Base-by-base conservation (phyloP, 2,113 vertebrate genomes). In the Oxygymnocypris stewartii region DNA sequence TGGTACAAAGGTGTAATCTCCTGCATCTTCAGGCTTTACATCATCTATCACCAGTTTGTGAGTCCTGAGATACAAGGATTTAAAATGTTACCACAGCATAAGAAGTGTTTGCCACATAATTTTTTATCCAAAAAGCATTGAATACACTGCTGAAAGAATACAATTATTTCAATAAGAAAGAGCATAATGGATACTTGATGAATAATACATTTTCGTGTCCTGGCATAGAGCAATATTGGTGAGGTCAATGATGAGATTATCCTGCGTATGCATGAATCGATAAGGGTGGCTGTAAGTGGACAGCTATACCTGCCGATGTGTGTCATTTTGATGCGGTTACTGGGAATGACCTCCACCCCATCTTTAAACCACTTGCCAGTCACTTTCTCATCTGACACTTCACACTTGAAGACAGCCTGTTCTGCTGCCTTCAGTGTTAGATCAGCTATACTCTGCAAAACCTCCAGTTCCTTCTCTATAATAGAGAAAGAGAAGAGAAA, bases 1-100 rank as follows among this genome's bases (percentile, higher is more conserved):
- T 0, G 97, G 97, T 73, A 98, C 90, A 9, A 98, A 98, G 0
- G 94, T 96, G 84, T 98, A 98, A 87, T 97, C 96, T 2, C 95
- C 97, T 2, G 96, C 96, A 10, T 98, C 97, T 69, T 95, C 95
- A 0, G 95, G 92, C 13, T 88, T 94, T 87, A 98, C 96, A 0
- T 96, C 95, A 49, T 97, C 93, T 9, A 98, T 97, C 65, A 92
- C 92, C 90, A 98, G 92, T 86, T 97, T 98, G 92, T 98, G 97
- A 87, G 91, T 78, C 93, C 97, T 98, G 86, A 82, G 82, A 89
- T 89, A 79, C 59, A 71, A 81, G 85, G 75, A 75, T 51, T 90
- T 85, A 77, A 85, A 57, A 28, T 76, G 90, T 94, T 90, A 92
- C 91, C 85, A 89, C 78, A 86, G 87, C 88, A 90, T 91, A 85